Base-by-base conservation (phyloP, 2,113 vertebrate species). In the Chlorodrepanis virens region DNA sequence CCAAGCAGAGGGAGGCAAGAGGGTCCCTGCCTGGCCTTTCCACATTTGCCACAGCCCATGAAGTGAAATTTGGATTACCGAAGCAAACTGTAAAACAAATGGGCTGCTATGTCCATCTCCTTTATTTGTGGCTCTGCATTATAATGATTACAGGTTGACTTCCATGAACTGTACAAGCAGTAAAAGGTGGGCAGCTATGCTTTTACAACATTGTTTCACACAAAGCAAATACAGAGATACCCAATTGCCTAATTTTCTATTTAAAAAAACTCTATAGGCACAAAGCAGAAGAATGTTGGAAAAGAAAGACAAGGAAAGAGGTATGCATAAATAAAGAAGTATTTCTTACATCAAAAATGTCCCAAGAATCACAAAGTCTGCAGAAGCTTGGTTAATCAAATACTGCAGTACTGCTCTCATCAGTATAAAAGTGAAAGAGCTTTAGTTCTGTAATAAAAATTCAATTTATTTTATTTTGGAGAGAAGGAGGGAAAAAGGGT, bases 391-490 rank as follows among this genome's bases (percentile, higher is more conserved):
- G 97, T 98, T 97, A 98, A 96, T 98, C 97, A 98, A 98, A 98
- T 97, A 97, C 98, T 98, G 98, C 97, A 98, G 97, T 96, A 98
- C 97, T 98, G 98, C 98, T 97, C 97, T 98, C 97, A 96, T 97
- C 98, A 98, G 97, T 98, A 98, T 97, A 98, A 98, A 98, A 98
- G 97, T 89, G 97, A 98, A 97, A 98, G 97, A 97, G 95, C 94
- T 97, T 98, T 97, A 98, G 96, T 96, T 98, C 94, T 96, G 96
- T 98, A 98, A 97, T 98, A 98, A 98, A 98, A 98, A 98, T 97
- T 97, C 94, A 82, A 95, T 97, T 97, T 97, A 89, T 96, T 94
- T 95, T 91, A 29, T 94, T 92, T 87, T 79, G 52, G 93, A 90
- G 86, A 94, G 61, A 45, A 89, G 95, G 90, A 83, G n/a, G 59